Evolutionary conservation across 1,140 invertebrate species (phyloP).

Genomic region (Lordiphosa stackelbergi): DNA sequence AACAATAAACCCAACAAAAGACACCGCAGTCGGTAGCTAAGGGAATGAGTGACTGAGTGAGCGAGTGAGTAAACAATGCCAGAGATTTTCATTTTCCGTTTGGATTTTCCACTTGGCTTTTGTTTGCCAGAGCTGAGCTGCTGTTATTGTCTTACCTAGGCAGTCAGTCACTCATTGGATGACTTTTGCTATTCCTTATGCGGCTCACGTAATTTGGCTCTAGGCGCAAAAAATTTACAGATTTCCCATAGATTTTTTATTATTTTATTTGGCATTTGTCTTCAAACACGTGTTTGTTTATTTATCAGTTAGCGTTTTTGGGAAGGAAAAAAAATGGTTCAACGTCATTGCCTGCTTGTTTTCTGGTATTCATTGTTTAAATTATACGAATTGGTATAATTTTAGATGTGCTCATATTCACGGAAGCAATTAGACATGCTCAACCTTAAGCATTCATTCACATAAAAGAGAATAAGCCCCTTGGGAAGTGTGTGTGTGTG

Average conservation of each 20-base stretch:
- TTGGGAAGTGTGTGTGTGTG: constrained; percentile 9
- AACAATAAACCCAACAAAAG: constrained; percentile 54
- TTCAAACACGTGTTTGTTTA: constrained; percentile 64
- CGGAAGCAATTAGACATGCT: constrained; percentile 60
- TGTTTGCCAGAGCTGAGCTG: constrained; percentile 26
- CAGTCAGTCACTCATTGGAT: constrained; percentile 10
- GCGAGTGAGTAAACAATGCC: constrained; percentile 41
- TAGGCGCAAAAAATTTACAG: constrained; percentile 60
- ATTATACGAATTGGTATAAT: constrained; percentile 29
- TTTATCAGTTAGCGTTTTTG: constrained; percentile 23
- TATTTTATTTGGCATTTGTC: constrained; percentile 47
- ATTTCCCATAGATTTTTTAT: constrained; percentile 38
- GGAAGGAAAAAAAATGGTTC: constrained; percentile 1
- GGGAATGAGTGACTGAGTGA: background rate
- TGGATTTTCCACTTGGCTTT: constrained; percentile 40
- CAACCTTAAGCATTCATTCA: constrained; percentile 27
- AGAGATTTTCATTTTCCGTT: constrained; percentile 48
- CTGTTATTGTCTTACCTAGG: constrained; percentile 42
- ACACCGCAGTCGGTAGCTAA: constrained; percentile 6
- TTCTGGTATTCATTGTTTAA: constrained; percentile 24
- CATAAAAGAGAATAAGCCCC: constrained; percentile 27
- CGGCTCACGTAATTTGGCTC: constrained; percentile 54
- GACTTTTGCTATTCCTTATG: constrained; percentile 33
- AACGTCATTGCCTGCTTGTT: constrained; percentile 20
- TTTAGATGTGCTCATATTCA: constrained; percentile 49